Evolutionary conservation across 2,113 vertebrate species (phyloP).

Genomic region (Pithys albifrons): DNA sequence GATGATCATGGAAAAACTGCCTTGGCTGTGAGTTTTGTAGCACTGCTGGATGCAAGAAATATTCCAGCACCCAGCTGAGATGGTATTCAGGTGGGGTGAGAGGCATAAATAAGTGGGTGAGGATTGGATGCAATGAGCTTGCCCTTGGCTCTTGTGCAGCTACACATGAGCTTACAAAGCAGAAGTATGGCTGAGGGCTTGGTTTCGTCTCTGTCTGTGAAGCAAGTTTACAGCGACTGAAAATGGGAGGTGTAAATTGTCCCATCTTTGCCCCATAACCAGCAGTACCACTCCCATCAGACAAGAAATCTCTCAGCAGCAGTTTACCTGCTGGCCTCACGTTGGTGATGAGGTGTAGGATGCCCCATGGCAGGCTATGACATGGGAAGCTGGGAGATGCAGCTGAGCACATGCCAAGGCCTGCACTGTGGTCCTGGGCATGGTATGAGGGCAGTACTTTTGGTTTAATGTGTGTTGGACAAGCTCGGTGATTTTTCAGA

Average conservation of each 20-base stretch:
- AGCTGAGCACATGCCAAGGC: neutral
- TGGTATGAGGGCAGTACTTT: neutral
- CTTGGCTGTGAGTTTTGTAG: neutral
- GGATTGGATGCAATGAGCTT: neutral
- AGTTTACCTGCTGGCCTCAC: rapidly evolving
- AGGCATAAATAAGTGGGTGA: neutral
- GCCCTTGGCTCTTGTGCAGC: neutral
- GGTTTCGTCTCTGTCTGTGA: neutral
- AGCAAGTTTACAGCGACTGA: neutral
- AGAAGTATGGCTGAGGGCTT: neutral
- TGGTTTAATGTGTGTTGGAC: neutral
- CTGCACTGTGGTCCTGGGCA: neutral
- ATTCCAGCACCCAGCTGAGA: rapidly evolving
- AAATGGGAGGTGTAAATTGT: neutral
- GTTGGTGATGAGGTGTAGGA: rapidly evolving
- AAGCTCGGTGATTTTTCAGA: slow-evolving; percentile 18
- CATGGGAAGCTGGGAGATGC: neutral
- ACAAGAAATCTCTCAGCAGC: neutral
- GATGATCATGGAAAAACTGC: rapidly evolving
- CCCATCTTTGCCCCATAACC: neutral
- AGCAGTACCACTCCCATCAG: neutral
- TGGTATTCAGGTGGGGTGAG: rapidly evolving
- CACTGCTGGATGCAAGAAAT: neutral
- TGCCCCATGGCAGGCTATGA: neutral
- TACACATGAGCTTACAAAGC: neutral